phyloP scores from a whole-genome alignment of 2,113 vertebrate species.

The Alosa alosa region DNA sequence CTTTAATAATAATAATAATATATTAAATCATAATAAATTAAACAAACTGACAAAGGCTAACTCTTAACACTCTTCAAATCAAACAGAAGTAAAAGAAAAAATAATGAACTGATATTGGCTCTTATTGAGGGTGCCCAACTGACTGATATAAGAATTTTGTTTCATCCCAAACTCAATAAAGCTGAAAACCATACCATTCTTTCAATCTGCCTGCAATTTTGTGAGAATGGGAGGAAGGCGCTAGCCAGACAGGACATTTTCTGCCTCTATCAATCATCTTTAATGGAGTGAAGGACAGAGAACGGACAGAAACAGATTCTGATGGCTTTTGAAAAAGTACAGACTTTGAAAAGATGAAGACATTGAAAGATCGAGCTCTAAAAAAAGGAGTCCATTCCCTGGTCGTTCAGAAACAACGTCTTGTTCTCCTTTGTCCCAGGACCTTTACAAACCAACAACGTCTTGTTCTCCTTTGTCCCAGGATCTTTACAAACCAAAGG shows the following conservation, averaged over 20 bases:
- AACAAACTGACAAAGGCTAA: neutral
- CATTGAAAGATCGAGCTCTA: slow-evolving; percentile 35
- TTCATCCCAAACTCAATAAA: slow-evolving; percentile 27
- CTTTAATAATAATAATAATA: slow-evolving; percentile 37
- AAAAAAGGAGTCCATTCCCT: slow-evolving; percentile 23
- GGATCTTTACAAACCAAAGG: neutral
- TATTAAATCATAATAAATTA: neutral
- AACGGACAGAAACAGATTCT: slow-evolving; percentile 71
- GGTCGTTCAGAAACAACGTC: neutral
- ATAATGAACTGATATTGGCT: neutral
- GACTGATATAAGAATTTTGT: slow-evolving; percentile 6
- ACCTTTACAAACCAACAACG: neutral
- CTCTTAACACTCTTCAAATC: neutral
- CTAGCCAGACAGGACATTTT: slow-evolving; percentile 71
- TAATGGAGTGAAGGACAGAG: slow-evolving; percentile 73
- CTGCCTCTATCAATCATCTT: slow-evolving; percentile 72
- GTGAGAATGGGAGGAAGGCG: slow-evolving; percentile 61
- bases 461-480: neutral
- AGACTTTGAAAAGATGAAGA: slow-evolving; percentile 31
- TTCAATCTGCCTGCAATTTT: slow-evolving; percentile 61
- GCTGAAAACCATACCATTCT: slow-evolving; percentile 42
- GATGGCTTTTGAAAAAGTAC: slow-evolving; percentile 58
- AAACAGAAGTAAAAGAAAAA: neutral
- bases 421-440: neutral
- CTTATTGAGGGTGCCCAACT: neutral